phyloP scores from a whole-genome alignment of 2,113 vertebrate species.

The Oncorhynchus clarkii region DNA sequence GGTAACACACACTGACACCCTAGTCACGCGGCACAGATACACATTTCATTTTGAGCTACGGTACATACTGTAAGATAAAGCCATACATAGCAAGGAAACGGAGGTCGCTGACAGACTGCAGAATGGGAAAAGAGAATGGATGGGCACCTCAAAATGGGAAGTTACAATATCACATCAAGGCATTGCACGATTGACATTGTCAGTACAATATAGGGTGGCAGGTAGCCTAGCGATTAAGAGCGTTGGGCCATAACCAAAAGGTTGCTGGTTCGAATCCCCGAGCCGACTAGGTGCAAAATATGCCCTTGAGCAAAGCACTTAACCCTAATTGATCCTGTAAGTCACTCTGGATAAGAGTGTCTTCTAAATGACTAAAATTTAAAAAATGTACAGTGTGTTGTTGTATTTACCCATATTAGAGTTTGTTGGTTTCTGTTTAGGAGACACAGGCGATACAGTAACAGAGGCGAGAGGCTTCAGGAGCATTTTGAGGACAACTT shows the following conservation, averaged over 20 bases:
- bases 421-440: slow-evolving; percentile 47
- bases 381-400: background rate
- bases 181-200: slow-evolving; percentile 28
- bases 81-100: background rate
- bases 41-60: slow-evolving; percentile 43
- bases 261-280: no score
- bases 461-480: slow-evolving; percentile 56
- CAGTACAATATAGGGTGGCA: background rate
- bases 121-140: background rate
- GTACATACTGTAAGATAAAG: slow-evolving; percentile 17
- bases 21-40: background rate
- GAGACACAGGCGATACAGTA: slow-evolving; percentile 27
- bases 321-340: no score
- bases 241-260: no score
- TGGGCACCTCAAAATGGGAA: slow-evolving; percentile 25
- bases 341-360: no score
- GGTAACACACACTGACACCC: slow-evolving; percentile 23
- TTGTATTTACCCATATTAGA: slow-evolving; percentile 15
- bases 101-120: no score
- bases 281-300: no score
- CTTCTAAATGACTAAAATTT: no score
- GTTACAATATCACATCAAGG: background rate
- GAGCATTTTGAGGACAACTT: slow-evolving; percentile 57
- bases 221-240: no score
- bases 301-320: no score